Evolutionary conservation across 37 sponge, comb jelly and placozoan species (phyloP), one percentile per base, ranked within the genome.

Genomic region (Lycopodina hypogea): DNA sequence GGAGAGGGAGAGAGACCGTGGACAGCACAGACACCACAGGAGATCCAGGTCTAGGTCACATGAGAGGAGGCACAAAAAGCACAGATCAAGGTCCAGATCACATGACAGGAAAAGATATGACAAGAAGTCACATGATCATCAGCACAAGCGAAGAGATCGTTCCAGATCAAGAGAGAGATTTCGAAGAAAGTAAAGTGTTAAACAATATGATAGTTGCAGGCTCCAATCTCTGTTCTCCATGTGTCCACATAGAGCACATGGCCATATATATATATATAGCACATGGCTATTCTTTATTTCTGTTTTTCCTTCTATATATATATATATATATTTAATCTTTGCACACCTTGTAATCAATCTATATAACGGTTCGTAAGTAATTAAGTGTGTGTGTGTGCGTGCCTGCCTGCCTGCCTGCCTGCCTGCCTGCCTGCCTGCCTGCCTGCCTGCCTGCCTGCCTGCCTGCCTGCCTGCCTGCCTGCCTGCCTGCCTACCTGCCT

Each of bases 111-210:
- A 65, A 11, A 2, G 2, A 65, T 32, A 45, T 9, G 9, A 45
- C 48, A 45, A 9, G 9, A 45, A 45, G 48, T 45, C 48, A 9
- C 48, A 45, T 45, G 48, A 45, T 45, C n/a, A n/a, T n/a, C 48
- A 9, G 48, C 48, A 45, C 48, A 45, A 45, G 48, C 48, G 48
- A 45, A 65, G 65, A 65, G 24, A 35, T 19, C 57, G 59, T 33
- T 33, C 36, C 7, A 77, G 77, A 48, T 62, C 64, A 6, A 66
- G 75, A 50, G 57, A 65, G 37, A 75, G 84, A 67, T 29, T 55
- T 69, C 45, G 29, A 1, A 70, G 35, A 68, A 33, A 66, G n/a
- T 75, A 41, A 30, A 34, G 2, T 24, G 1, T 34, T 14, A 34
- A 3, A 24, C 18, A 24, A 65, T 65, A 30, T 65, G 30, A 60